Percentiles rank a stretch among this genome's conserved stretches.
These are phyloP conservation scores for Lipophrys pholis DNA, from an alignment of 2,113 vertebrate species.

Conservation along the genomic window DNA sequence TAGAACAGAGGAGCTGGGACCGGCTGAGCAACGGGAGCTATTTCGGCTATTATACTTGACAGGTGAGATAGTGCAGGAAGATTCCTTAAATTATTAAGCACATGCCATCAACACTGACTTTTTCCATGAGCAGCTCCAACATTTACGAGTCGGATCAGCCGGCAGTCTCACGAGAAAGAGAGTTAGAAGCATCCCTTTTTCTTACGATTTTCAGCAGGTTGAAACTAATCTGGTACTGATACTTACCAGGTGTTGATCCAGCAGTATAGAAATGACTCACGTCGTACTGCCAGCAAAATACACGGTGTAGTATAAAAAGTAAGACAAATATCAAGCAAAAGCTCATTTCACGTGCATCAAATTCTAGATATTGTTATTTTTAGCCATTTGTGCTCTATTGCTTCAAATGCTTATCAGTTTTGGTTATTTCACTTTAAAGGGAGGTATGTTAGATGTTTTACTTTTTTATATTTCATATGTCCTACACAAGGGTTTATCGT, in stretches of 20 bases:
- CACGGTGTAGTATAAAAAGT: no score
- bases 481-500: no score
- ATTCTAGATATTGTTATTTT: no score
- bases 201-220: not conserved
- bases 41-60: not conserved
- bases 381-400: no score
- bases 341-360: no score
- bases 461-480: no score
- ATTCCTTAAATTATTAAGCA: constrained; percentile 23
- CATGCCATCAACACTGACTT: constrained; percentile 1
- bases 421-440: no score
- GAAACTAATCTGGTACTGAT: not conserved
- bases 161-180: not conserved
- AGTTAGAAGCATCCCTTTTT: not conserved
- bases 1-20: not conserved
- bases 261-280: no score
- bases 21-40: not conserved
- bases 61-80: constrained; percentile 8
- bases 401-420: no score
- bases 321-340: no score
- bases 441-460: no score
- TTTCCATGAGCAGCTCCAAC: not conserved
- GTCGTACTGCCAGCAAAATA: no score
- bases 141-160: not conserved
- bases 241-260: not conserved